Percentiles rank a stretch among this genome's conserved stretches.
Evolutionary conservation across 1,140 invertebrate genomes (phyloP).

Genomic region (Manduca sexta): DNA sequence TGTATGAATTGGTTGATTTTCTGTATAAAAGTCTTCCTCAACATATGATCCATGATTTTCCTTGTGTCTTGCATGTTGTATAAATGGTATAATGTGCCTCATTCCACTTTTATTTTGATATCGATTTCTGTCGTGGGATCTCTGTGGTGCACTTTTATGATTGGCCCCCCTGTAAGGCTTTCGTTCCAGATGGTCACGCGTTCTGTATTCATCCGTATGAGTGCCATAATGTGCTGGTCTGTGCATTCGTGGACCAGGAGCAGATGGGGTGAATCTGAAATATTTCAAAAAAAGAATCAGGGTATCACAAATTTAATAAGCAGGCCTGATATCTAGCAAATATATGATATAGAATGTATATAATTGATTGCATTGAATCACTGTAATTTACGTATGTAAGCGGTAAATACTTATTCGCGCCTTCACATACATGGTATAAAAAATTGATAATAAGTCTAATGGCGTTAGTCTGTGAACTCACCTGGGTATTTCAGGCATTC

Average conservation of each 20-base stretch:
- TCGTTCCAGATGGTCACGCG: constrained; percentile 27
- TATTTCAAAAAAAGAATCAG: too few species aligned
- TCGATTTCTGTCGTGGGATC: constrained; percentile 22
- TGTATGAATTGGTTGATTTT: constrained; percentile 11
- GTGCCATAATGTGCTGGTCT: constrained; percentile 16
- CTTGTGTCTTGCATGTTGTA: constrained; percentile 12
- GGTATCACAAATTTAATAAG: too few species aligned
- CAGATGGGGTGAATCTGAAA: constrained; percentile 51
- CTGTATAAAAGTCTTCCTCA: constrained; percentile 27
- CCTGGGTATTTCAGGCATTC: constrained; percentile 35
- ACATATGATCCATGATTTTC: constrained; percentile 11
- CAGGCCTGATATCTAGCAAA: too few species aligned
- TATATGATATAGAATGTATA: too few species aligned
- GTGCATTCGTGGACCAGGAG: constrained; percentile 21
- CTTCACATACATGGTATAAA: too few species aligned
- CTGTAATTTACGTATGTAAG: neutral
- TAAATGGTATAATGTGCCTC: neutral
- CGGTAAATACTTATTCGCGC: neutral
- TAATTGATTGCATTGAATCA: too few species aligned
- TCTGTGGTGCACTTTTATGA: constrained; percentile 21
- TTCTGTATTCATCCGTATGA: constrained; percentile 16
- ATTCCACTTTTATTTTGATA: constrained; percentile 11
- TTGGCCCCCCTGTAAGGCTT: constrained; percentile 28
- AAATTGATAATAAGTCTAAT: neutral
- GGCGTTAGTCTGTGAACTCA: constrained; percentile 12